Conservation (phyloP, 1,140 invertebrate species). For the Ladona fulva region DNA sequence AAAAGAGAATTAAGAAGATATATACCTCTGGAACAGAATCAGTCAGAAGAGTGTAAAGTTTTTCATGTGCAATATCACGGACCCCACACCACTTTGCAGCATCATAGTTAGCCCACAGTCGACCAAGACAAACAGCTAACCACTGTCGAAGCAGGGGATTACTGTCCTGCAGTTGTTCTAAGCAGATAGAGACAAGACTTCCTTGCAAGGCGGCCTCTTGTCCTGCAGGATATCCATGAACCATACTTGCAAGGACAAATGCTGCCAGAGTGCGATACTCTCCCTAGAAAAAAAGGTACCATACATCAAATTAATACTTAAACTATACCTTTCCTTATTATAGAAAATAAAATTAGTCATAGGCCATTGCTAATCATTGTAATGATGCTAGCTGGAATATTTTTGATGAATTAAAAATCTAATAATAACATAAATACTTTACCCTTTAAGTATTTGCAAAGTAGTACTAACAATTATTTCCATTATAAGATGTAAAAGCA, state of each 20-base stretch:
- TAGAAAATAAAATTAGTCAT: too few relatives aligned
- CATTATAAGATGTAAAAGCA: too few relatives aligned
- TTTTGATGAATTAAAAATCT: too few relatives aligned
- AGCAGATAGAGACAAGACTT: conserved; percentile 77
- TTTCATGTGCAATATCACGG: conserved; percentile 91
- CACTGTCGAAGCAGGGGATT: conserved; percentile 73
- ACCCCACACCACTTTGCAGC: conserved; percentile 92
- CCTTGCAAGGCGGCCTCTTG: conserved; percentile 82
- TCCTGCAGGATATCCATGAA: conserved; percentile 76
- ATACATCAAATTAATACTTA: conserved; percentile 19
- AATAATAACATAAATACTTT: too few relatives aligned
- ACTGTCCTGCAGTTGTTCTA: conserved; percentile 64
- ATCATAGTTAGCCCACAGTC: conserved; percentile 89
- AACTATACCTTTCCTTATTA: too few relatives aligned
- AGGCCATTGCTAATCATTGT: too few relatives aligned
- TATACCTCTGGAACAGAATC: conserved; percentile 76
- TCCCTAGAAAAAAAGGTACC: conserved; percentile 42
- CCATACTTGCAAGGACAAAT: conserved; percentile 85
- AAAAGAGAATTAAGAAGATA: too few relatives aligned
- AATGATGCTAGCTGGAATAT: too few relatives aligned
- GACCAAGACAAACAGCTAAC: conserved; percentile 86
- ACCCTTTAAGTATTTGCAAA: too few relatives aligned
- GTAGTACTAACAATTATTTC: too few relatives aligned
- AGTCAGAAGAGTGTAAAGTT: conserved; percentile 68
- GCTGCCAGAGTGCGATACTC: conserved; percentile 82